Evolutionary conservation across 2,113 vertebrate genomes (phyloP).

Genomic region (Pelecanus crispus): DNA sequence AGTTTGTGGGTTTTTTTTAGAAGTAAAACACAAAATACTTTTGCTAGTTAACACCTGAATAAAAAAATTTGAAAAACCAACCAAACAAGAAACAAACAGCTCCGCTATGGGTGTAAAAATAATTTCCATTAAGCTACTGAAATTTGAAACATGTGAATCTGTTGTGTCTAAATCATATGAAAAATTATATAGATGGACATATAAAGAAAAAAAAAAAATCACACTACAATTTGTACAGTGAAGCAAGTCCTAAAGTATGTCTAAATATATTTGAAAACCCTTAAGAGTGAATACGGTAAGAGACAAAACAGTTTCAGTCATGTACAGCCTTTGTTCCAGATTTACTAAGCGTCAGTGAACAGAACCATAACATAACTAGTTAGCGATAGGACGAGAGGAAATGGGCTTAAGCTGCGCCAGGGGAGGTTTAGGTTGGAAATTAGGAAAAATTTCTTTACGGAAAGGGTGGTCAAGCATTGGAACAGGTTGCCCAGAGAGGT

Average conservation of each 20-base stretch:
- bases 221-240: not conserved
- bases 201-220: not conserved
- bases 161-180: too few species aligned
- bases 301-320: not conserved
- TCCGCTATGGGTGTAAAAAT: not conserved
- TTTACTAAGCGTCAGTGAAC: not conserved
- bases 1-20: not conserved
- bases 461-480: too few species aligned
- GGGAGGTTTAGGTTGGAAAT: too few species aligned
- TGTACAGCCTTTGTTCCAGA: not conserved
- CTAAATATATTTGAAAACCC: not conserved
- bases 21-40: not conserved
- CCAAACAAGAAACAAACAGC: not conserved
- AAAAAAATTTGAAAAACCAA: not conserved
- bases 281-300: rapidly evolving
- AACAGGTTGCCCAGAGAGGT: too few species aligned
- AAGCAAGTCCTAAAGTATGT: not conserved
- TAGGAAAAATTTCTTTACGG: too few species aligned
- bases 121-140: not conserved
- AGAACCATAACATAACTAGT: rapidly evolving
- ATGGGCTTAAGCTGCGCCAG: too few species aligned
- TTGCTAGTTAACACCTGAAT: not conserved
- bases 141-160: not conserved
- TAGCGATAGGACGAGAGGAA: too few species aligned
- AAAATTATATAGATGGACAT: not conserved